A percentile compares a stretch with the other conserved stretches of the same genome.
These are phyloP conservation scores for Lucilia cuprina DNA, from an alignment of 1,140 invertebrate genomes.

Conservation along the genomic window DNA sequence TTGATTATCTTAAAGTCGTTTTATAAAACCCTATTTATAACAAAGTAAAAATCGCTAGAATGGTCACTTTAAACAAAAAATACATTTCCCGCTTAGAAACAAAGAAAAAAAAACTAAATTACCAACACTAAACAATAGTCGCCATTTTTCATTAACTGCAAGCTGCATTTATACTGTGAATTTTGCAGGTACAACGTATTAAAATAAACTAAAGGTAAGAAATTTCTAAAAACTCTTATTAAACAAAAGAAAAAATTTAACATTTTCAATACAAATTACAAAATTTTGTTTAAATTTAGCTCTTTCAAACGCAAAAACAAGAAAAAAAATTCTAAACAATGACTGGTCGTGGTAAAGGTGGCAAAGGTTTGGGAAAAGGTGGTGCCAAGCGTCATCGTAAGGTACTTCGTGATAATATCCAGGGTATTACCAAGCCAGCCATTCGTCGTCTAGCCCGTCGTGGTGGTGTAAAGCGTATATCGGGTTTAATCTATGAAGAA, in stretches of 20 bases:
- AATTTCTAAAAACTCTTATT: background rate
- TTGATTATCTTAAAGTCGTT: too few species aligned
- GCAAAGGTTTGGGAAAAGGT: constrained; percentile 71
- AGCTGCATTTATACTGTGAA: too few species aligned
- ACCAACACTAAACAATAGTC: too few species aligned
- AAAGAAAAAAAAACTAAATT: too few species aligned
- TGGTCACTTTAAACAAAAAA: too few species aligned
- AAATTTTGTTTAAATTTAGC: background rate
- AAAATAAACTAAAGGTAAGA: background rate
- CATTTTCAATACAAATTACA: too few species aligned
- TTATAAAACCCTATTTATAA: too few species aligned
- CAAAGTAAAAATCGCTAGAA: too few species aligned
- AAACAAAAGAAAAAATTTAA: too few species aligned
- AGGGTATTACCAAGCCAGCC: constrained; percentile 69
- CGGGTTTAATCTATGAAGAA: constrained; percentile 78
- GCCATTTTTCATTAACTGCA: background rate
- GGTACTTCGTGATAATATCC: constrained; percentile 75
- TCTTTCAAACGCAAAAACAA: background rate
- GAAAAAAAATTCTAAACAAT: constrained; percentile 54
- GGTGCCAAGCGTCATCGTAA: constrained; percentile 73
- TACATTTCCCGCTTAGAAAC: too few species aligned
- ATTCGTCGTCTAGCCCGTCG: constrained; percentile 71
- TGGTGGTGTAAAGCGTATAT: constrained; percentile 80
- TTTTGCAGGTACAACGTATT: too few species aligned
- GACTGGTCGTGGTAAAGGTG: constrained; percentile 71